Evolutionary conservation across 2,113 vertebrate species (phyloP).

Genomic region (Gymnobelideus leadbeateri): DNA sequence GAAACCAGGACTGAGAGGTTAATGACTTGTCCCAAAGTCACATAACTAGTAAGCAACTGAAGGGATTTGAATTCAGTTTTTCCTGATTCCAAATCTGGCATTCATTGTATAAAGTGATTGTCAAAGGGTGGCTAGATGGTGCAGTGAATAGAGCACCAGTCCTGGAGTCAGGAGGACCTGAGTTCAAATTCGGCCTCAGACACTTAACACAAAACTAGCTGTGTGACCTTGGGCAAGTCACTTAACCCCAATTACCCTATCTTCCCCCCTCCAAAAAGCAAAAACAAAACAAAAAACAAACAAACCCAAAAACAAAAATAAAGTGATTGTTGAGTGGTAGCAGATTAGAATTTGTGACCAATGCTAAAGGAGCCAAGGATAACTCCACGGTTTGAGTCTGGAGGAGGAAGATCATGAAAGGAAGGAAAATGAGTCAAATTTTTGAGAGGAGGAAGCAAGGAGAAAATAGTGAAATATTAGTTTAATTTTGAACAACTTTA

Average conservation of each 20-base stretch:
- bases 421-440: constrained; percentile 5
- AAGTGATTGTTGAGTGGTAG: background rate
- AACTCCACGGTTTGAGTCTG: background rate
- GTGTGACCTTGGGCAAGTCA: too few relatives aligned
- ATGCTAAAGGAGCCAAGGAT: background rate
- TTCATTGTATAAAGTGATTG: background rate
- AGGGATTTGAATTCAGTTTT: background rate
- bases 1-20: background rate
- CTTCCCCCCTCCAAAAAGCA: too few relatives aligned
- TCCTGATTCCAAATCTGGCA: background rate
- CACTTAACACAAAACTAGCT: too few relatives aligned
- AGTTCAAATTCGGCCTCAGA: too few relatives aligned
- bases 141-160: too few relatives aligned
- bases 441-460: constrained; percentile 19
- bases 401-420: constrained; percentile 19
- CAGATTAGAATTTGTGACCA: background rate
- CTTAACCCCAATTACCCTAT: too few relatives aligned
- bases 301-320: too few relatives aligned
- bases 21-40: background rate
- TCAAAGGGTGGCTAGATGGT: too few relatives aligned
- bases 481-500: constrained; percentile 23
- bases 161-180: too few relatives aligned
- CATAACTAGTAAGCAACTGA: background rate
- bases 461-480: background rate
- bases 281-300: too few relatives aligned